phyloP scores from a whole-genome alignment of 35 echinoderm and acorn worm species.

The Eucidaris tribuloides region DNA sequence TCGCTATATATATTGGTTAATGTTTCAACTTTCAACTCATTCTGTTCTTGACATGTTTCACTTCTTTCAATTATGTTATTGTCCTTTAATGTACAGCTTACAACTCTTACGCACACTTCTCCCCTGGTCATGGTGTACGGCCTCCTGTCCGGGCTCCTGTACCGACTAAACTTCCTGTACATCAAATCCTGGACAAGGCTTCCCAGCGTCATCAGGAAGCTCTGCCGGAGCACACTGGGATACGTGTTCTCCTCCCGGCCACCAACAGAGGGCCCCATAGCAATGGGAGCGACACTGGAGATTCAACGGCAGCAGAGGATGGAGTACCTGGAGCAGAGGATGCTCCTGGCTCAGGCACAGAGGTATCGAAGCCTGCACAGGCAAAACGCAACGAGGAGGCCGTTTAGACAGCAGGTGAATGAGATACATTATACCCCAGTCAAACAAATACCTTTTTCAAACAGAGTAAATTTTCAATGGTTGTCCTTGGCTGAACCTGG shows the following conservation, averaged over 20 bases:
- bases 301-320: slow-evolving; percentile 83
- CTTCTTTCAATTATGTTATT: background rate
- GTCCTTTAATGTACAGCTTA: slow-evolving; percentile 27
- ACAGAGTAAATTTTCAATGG: no score
- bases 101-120: slow-evolving; percentile 35
- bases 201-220: slow-evolving; percentile 26
- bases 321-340: slow-evolving; percentile 78
- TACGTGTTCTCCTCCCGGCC: slow-evolving; percentile 54
- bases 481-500: no score
- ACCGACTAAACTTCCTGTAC: slow-evolving; percentile 60
- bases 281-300: slow-evolving; percentile 82
- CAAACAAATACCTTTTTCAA: no score
- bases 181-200: slow-evolving; percentile 52
- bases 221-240: slow-evolving; percentile 29
- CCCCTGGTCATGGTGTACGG: slow-evolving; percentile 38
- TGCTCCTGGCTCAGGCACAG: slow-evolving; percentile 64
- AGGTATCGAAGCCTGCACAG: slow-evolving; percentile 15
- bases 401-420: slow-evolving; percentile 1
- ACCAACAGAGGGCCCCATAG: slow-evolving; percentile 40
- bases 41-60: background rate
- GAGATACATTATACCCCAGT: no score
- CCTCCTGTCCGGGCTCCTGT: slow-evolving; percentile 60
- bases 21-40: no score
- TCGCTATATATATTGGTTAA: no score
- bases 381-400: slow-evolving; percentile 12